These are phyloP conservation scores for Rafetus swinhoei DNA, from an alignment of 2,113 vertebrate species.

Conservation along the genomic window DNA sequence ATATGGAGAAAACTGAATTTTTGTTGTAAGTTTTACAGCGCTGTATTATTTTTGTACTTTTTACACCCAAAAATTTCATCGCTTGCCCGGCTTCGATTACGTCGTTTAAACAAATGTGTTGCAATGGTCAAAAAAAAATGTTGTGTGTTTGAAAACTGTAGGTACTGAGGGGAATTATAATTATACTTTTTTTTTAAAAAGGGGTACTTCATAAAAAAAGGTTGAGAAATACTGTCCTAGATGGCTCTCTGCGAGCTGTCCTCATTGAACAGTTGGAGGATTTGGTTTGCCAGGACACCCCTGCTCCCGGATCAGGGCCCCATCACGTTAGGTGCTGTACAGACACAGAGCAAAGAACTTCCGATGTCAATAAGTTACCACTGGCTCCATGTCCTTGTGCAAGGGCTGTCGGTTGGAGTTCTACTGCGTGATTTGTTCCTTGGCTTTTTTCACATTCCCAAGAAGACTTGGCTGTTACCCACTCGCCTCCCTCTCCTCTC, in stretches of 20 bases:
- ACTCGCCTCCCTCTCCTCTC: not conserved
- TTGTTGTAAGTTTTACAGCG: too few relatives aligned
- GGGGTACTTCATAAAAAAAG: too few relatives aligned
- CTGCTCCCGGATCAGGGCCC: not conserved
- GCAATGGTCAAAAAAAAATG: too few relatives aligned
- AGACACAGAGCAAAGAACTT: not conserved
- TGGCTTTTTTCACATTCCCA: not conserved
- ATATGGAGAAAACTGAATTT: too few relatives aligned
- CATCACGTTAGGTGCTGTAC: not conserved
- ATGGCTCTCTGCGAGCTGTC: not conserved
- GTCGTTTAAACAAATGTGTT: too few relatives aligned
- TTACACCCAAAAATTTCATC: too few relatives aligned
- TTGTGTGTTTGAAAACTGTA: too few relatives aligned
- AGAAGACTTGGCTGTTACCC: not conserved
- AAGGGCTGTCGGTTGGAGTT: not conserved
- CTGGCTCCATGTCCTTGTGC: not conserved
- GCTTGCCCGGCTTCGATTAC: too few relatives aligned
- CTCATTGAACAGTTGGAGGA: not conserved
- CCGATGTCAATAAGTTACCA: not conserved
- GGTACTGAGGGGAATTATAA: too few relatives aligned
- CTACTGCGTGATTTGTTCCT: not conserved
- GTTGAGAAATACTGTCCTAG: not conserved
- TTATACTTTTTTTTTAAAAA: too few relatives aligned
- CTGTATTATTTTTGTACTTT: too few relatives aligned
- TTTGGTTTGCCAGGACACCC: not conserved